Evolutionary conservation across 2,797 vertebrate species (phyloP), one percentile per base, ranked within the genome.

Genomic region (Miichthys miiuy): DNA sequence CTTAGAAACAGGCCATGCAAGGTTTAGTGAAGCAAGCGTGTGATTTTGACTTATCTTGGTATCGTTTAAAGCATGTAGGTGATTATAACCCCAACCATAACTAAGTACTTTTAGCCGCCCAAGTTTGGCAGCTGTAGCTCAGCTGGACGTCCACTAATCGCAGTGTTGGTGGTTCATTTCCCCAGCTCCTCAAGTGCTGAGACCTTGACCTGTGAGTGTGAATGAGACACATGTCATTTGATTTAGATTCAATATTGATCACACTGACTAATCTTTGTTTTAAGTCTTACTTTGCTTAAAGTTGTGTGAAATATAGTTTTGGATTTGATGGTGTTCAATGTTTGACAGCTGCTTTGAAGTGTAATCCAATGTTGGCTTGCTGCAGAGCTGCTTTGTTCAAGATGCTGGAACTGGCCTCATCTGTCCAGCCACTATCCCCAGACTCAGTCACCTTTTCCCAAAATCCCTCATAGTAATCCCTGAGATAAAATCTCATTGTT

Each of bases 361-460:
- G 58, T 18, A 25, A 62, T 61, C 23, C 48, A 14, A 13, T 46
- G 51, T 77, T 64, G 62, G 77, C 70, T 71, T 48, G 79, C 54
- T 72, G 69, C 72, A 52, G 79, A 65, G 50, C 54, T 56, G 30
- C 64, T 67, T 55, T 47, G 10, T 60, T 77, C 23, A 68, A 71
- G 66, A 61, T 54, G 38, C 58, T 51, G 4, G 21, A 27, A 42
- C 7, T 52, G 72, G 48, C 20, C 61, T 61, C 30, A 46, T 65
- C 23, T 61, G 20, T 67, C 27, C n/a, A 55, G 54, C 23, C 18
- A 14, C 47, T 60, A 2, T 62, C 34, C n/a, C 20, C 16, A 13
- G n/a, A 17, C 67, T 68, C 46, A 20, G 20, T 60, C 27, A 60
- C 42, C 54, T 82, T 48, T 30, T n/a, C 2, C 4, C 17, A 0